Evolutionary conservation across 2,888 invertebrate genomes (phyloP), one percentile per base, ranked within the genome.

Genomic region (Itoplectis maculator): DNA sequence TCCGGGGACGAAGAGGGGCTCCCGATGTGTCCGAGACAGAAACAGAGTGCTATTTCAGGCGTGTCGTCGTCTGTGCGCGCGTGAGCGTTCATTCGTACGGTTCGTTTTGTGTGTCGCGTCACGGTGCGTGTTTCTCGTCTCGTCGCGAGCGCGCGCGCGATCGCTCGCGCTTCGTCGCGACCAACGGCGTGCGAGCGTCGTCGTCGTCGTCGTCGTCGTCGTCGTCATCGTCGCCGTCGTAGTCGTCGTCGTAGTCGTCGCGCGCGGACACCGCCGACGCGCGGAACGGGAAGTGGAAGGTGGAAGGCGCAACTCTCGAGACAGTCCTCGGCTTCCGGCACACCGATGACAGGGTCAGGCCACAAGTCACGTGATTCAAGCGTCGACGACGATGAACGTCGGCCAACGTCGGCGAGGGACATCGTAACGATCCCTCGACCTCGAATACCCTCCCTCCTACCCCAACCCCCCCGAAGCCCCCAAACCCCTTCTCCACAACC

Each of bases 301-400:
- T 20, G 40, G 29, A 7, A 37, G 4, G n/a, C n/a, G n/a, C 15
- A 51, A 78, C 69, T 78, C 49, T 63, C 51, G 42, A 29, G 42
- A 47, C 15, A 20, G 70, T 75, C 68, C 79, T 82, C 80, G 78
- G 83, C 80, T 80, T 84, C 73, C 42, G 81, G 75, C 61, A 54
- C 72, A 80, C 70, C 80, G 85, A 83, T 83, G 83, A 85, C 85
- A 83, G 84, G 83, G 85, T 84, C 82, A 84, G 78, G 81, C 78
- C 72, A 82, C 69, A 56, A 77, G 75, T 73, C 75, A 73, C 76
- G 75, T 79, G 66, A 83, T 82, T 72, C 76, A 76, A 49, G 51
- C 72, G 63, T 70, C 66, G 70, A 77, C 72, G 49, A 70, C 61
- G 66, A 82, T 74, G 45, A 72, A 61, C 66, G 82, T 82, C 76